Base-by-base conservation (phyloP, 2,797 vertebrate species). In the Cottoperca gobio region DNA sequence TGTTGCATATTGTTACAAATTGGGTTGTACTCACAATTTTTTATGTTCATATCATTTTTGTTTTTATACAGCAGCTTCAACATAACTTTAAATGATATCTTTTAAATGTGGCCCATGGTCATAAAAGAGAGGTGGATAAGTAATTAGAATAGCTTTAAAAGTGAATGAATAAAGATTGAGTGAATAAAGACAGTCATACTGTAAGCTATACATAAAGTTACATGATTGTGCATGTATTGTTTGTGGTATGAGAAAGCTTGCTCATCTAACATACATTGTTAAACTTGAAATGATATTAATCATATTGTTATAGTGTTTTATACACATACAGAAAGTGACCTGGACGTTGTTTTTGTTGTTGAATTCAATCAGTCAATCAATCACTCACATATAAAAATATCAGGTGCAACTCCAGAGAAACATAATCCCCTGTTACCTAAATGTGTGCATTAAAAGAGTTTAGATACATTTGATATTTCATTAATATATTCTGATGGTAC, bases 61-160 rank as follows among this genome's bases (percentile, higher is more conserved):
- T 11, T 45, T 60, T 79, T 12, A 17, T 35, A 24, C 46, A 66
- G 6, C 23, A 37, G 23, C 19, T 42, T 5, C 11, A 42, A 40
- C 10, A 50, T 37, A 33, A 35, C 49, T 7, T 8, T 17, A 66
- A 40, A 40, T 23, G 6, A 11, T 31, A 21, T 75, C 37, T 46
- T 69, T 70, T 45, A 3, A 64, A 23, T 65, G 28, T 46, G 53
- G 52, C 8, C 9, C 8, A 43, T 23, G 50, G 12, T 58, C 53
- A 33, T 8, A 9, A 35, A 35, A 55, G 16, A 59, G 1, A 28
- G 19, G 24, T 31, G 17, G 17, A 52, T 60, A 33, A 40, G 11
- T 24, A 28, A 59, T 69, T 4, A 61, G 12, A 53, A 17, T 13
- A 19, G n/a, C 19, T 63, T 31, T 13, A 46, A 57, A 33, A 40